These are phyloP conservation scores for Drosophila greeni DNA, from an alignment of 2,888 invertebrate species.

Conservation along the genomic window DNA sequence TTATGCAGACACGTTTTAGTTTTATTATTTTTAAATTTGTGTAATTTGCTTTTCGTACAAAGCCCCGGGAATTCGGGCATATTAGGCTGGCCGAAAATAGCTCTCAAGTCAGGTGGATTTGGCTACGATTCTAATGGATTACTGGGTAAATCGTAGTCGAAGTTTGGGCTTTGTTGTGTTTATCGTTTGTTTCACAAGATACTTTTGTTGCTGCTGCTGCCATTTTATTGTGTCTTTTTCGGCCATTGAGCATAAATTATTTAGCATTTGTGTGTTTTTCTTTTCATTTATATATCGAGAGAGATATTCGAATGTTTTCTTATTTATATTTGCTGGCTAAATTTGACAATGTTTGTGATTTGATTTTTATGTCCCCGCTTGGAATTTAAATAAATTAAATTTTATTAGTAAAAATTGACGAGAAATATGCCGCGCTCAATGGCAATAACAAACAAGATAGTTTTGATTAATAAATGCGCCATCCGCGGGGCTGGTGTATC, in stretches of 20 bases:
- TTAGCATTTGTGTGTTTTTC: constrained; percentile 40
- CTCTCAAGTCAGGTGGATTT: neutral
- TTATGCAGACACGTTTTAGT: constrained; percentile 78
- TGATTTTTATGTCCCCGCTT: constrained; percentile 54
- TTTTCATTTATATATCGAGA: constrained; percentile 34
- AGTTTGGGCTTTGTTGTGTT: constrained; percentile 22
- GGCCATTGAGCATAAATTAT: constrained; percentile 70
- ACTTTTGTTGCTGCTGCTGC: constrained; percentile 44
- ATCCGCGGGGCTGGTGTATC: constrained; percentile 35
- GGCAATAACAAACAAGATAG: constrained; percentile 63
- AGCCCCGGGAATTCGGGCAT: constrained; percentile 9
- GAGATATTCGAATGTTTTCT: constrained; percentile 29
- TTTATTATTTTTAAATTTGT: constrained; percentile 76
- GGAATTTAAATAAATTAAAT: constrained; percentile 74
- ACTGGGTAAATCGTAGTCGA: constrained; percentile 17
- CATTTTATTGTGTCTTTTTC: constrained; percentile 60
- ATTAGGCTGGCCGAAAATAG: neutral
- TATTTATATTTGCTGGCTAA: constrained; percentile 50
- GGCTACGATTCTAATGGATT: constrained; percentile 7
- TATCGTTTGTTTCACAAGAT: constrained; percentile 55
- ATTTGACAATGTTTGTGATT: constrained; percentile 52
- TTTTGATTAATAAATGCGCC: constrained; percentile 67
- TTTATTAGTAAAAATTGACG: constrained; percentile 69
- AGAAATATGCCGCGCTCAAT: constrained; percentile 66
- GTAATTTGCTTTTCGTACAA: constrained; percentile 61